A percentile compares a stretch with the other conserved stretches of the same genome.
These are phyloP conservation scores for Leptinotarsa texana DNA, from an alignment of 1,140 invertebrate genomes.

Conservation along the genomic window DNA sequence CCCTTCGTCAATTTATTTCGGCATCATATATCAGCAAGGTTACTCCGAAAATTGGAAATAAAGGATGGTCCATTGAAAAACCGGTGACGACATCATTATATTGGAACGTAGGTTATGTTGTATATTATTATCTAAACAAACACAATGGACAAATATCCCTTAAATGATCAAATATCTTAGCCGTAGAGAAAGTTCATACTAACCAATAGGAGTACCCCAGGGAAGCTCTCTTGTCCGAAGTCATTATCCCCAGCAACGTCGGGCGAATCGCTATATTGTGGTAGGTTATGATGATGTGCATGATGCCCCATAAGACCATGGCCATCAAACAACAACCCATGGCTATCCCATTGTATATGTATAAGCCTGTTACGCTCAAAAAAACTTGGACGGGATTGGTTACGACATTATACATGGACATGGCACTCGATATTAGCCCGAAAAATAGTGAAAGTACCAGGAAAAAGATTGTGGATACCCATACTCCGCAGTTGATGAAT, in stretches of 20 bases:
- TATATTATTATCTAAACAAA: neutral
- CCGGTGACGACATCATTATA: neutral
- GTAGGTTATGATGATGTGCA: slow-evolving; percentile 28
- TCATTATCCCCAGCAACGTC: slow-evolving; percentile 30
- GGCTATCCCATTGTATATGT: slow-evolving; percentile 30
- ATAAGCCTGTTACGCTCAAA: slow-evolving; percentile 34
- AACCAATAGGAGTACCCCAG: slow-evolving; percentile 41
- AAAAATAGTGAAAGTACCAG: slow-evolving; percentile 38
- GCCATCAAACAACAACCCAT: slow-evolving; percentile 22
- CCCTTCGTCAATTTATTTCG: neutral
- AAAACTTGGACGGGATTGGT: slow-evolving; percentile 41
- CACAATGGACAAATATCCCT: neutral
- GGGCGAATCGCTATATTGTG: slow-evolving; percentile 34
- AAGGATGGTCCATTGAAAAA: neutral
- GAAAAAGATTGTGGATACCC: slow-evolving; percentile 44
- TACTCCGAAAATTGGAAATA: no score
- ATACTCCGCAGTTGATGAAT: slow-evolving; percentile 47
- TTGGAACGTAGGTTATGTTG: no score
- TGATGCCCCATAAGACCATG: slow-evolving; percentile 34
- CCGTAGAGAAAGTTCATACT: neutral
- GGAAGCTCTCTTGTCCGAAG: slow-evolving; percentile 35
- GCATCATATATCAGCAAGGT: no score
- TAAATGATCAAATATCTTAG: neutral
- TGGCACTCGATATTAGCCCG: slow-evolving; percentile 36
- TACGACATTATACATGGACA: slow-evolving; percentile 45